Conservation (phyloP, 1,140 invertebrate genomes). For the Brevipalpus yothersi region DNA sequence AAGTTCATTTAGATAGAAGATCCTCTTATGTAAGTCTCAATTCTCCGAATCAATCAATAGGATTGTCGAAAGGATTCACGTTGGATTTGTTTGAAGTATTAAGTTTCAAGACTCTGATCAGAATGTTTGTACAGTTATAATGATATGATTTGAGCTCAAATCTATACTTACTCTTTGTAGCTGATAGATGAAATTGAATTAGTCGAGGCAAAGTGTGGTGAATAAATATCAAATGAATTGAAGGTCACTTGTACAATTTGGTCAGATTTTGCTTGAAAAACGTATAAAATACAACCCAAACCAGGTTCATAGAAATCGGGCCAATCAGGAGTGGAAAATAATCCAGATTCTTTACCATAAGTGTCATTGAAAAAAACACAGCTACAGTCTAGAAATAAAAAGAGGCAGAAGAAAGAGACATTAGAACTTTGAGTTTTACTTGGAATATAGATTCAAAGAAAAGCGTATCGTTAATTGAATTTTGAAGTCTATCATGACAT, state of each 20-base stretch:
- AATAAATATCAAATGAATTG: slow-evolving; percentile 44
- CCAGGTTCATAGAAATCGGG: slow-evolving; percentile 43
- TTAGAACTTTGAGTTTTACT: too few species aligned
- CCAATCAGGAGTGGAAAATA: slow-evolving; percentile 55
- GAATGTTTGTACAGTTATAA: neutral
- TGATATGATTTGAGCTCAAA: neutral
- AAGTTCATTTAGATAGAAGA: too few species aligned
- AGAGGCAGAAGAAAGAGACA: neutral
- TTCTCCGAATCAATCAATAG: neutral
- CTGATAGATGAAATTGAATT: neutral
- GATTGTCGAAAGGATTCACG: neutral
- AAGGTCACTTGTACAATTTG: slow-evolving; percentile 60
- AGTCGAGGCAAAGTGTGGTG: neutral
- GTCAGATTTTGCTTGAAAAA: slow-evolving; percentile 43
- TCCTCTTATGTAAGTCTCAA: too few species aligned
- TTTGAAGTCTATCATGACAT: too few species aligned
- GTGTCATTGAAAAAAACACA: slow-evolving; percentile 53
- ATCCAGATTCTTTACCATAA: slow-evolving; percentile 45
- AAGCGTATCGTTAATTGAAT: too few species aligned
- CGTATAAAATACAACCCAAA: slow-evolving; percentile 59
- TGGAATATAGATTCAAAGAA: too few species aligned
- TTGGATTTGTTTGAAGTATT: neutral
- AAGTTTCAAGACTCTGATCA: neutral
- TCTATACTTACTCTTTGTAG: neutral
- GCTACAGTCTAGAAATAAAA: slow-evolving; percentile 27